Base-by-base conservation (phyloP, 2,797 vertebrate genomes). In the Podargus strigoides region DNA sequence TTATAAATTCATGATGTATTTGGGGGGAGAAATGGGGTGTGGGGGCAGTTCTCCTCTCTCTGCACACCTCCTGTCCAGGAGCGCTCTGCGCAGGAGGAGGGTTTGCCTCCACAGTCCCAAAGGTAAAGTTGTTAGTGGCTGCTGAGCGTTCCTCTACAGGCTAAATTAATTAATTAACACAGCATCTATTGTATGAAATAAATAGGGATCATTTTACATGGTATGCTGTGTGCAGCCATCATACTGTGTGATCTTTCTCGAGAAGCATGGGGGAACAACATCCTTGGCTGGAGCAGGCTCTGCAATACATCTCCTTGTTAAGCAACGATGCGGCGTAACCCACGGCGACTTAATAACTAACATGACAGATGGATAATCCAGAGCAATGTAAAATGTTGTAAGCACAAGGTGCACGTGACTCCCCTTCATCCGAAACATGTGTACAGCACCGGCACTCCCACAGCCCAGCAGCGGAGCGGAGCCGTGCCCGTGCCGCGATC, bases 141-240 rank as follows among this genome's bases (percentile, higher is more conserved):
- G 84, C 95, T 94, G 96, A 97, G 96, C 95, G 41, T 94, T 97
- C 93, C 95, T 94, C 96, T 96, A 96, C 91, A 96, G 96, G 85
- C 96, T 96, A 97, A 97, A 97, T 97, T 97, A 97, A 98, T 98
- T 97, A 97, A 97, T 97, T 72, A 93, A 97, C 96, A 97, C 94
- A 55, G 59, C 69, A 95, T 93, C 96, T 94, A 94, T 97, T 97
- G 95, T 96, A 77, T 27, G 69, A 94, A 97, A 97, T 93, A 97
- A 97, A 96, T 30, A 44, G 91, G 96, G 95, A 96, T 94, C 58
- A 13, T 95, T 97, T 96, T 88, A 87, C 89, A 78, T 24, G 36
- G 83, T 84, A 64, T 73, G 87, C 70, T 87, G 77, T 87, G 94
- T 59, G 77, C 84, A 80, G 82, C 7, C 52, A 96, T 97, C 95